A percentile compares a stretch with the other conserved stretches of the same genome.
Conservation (phyloP, 2,113 vertebrate genomes). For the Theristicus caerulescens region DNA sequence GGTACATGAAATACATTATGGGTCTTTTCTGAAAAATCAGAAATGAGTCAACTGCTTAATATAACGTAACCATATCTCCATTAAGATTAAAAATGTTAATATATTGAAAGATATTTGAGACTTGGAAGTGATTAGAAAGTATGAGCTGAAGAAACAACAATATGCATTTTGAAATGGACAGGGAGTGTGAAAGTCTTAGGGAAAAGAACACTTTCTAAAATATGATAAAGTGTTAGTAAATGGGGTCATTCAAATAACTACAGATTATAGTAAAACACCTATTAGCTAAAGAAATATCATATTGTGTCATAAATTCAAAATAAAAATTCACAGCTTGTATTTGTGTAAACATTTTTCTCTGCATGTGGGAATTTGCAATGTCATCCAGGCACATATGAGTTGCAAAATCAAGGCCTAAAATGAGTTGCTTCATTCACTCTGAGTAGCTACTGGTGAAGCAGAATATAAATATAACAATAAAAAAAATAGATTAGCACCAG, state of each 20-base stretch:
- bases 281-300: not conserved
- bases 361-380: not conserved
- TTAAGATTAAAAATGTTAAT: not conserved
- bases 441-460: not conserved
- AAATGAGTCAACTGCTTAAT: not conserved
- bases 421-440: not conserved
- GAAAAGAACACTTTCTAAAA: not conserved
- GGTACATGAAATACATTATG: accelerated
- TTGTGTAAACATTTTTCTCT: not conserved
- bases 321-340: not conserved
- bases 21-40: not conserved
- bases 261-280: not conserved
- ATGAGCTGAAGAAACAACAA: not conserved
- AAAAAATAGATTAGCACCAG: not conserved
- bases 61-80: not conserved
- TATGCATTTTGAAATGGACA: not conserved
- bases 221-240: not conserved
- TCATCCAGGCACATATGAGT: not conserved
- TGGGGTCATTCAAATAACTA: not conserved
- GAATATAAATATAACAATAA: not conserved
- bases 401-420: not conserved
- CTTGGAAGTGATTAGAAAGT: not conserved
- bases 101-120: not conserved
- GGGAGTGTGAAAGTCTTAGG: not conserved
- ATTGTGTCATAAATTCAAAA: not conserved